phyloP scores from a whole-genome alignment of 2,113 vertebrate species.

The Ptilonorhynchus violaceus region DNA sequence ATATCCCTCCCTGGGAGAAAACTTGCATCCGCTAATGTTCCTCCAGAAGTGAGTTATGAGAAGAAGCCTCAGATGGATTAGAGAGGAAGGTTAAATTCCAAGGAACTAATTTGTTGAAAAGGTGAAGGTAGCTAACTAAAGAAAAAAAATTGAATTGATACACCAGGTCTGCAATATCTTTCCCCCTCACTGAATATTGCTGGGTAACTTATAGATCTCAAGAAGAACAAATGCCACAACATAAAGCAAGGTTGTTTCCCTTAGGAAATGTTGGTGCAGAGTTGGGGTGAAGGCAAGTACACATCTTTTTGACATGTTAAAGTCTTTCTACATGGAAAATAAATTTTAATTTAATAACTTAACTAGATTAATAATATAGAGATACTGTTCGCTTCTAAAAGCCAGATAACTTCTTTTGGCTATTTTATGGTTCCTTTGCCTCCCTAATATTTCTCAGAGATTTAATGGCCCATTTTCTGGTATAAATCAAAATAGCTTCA shows the following conservation, averaged over 20 bases:
- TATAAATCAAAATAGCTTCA: not conserved
- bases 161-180: not conserved
- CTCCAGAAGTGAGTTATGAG: constrained; percentile 68
- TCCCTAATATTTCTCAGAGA: not conserved
- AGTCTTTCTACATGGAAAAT: not conserved
- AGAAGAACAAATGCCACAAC: not conserved
- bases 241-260: not conserved
- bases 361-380: not conserved
- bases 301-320: not conserved
- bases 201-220: not conserved
- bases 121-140: constrained; percentile 52
- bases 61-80: constrained; percentile 62
- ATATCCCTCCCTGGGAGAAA: constrained; percentile 65
- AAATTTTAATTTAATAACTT: not conserved
- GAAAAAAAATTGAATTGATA: not conserved
- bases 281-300: not conserved
- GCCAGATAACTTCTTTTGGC: not conserved
- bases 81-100: constrained; percentile 69
- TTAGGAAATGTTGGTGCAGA: not conserved
- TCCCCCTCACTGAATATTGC: not conserved
- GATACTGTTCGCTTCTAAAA: not conserved
- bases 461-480: not conserved
- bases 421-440: not conserved
- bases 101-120: constrained; percentile 70
- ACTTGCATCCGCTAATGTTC: constrained; percentile 47